Percentiles rank a stretch among this genome's conserved stretches.
phyloP scores from a whole-genome alignment of 2,888 invertebrate genomes.

The Agonopterix subpropinquella region DNA sequence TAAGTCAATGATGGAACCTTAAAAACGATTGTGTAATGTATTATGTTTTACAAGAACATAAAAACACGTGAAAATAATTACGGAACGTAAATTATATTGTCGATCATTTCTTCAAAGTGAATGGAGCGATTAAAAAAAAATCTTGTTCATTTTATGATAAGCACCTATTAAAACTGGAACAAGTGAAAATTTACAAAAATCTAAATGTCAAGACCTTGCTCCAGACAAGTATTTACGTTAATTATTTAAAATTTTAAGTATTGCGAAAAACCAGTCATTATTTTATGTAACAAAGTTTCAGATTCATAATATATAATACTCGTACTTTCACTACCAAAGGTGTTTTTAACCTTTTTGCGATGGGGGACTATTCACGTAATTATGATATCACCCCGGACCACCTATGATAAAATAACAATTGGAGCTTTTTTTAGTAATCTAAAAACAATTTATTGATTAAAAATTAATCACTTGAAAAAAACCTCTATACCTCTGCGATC shows the following conservation, averaged over 20 bases:
- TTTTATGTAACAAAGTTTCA: conserved; percentile 11
- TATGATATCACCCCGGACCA: too few species aligned
- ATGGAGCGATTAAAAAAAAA: neutral
- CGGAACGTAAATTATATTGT: neutral
- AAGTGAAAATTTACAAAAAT: conserved; percentile 53
- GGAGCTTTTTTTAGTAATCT: too few species aligned
- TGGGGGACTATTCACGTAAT: too few species aligned
- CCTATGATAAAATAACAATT: too few species aligned
- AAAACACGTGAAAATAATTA: neutral
- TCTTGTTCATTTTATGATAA: conserved; percentile 15
- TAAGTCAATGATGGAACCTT: too few species aligned
- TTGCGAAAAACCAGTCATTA: conserved; percentile 27
- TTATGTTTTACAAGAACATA: neutral
- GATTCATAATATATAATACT: conserved; percentile 13
- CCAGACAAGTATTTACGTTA: conserved; percentile 43
- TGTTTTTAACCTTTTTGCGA: too few species aligned
- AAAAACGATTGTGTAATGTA: too few species aligned
- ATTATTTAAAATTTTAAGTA: conserved; percentile 51
- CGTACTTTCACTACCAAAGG: too few species aligned
- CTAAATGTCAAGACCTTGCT: conserved; percentile 65
- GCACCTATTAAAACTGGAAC: conserved; percentile 46
- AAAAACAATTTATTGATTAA: too few species aligned
- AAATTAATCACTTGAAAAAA: too few species aligned
- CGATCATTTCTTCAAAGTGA: conserved; percentile 2
- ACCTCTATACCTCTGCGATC: too few species aligned